Conservation (phyloP, 2,797 vertebrate species). For the Hybognathus amarus region DNA sequence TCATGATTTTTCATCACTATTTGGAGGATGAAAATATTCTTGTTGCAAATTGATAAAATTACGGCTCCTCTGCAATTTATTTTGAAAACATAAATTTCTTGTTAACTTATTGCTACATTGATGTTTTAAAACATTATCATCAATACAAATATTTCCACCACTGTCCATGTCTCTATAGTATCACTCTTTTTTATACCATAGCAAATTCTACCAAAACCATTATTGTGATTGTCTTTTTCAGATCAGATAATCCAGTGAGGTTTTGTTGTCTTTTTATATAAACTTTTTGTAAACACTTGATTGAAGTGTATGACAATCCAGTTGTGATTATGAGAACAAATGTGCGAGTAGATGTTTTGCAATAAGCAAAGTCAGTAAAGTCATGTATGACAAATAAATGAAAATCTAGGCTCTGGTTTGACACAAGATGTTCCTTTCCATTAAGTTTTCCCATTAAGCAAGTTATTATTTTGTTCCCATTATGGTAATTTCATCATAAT, state of each 20-base stretch:
- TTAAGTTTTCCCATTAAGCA: constrained; percentile 41
- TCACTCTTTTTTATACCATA: background rate
- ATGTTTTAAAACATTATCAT: background rate
- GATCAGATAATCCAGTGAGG: background rate
- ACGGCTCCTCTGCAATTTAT: too few species aligned
- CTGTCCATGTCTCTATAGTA: background rate
- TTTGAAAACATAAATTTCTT: too few species aligned
- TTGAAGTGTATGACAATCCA: background rate
- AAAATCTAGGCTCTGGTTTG: constrained; percentile 4
- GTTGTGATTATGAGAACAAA: constrained; percentile 10
- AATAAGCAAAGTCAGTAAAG: background rate
- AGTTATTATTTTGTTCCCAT: constrained; percentile 40
- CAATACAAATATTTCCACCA: background rate
- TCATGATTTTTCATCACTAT: too few species aligned
- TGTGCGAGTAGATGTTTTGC: constrained; percentile 19
- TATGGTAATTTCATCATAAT: constrained; percentile 38
- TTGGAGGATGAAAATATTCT: too few species aligned
- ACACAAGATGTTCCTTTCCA: constrained; percentile 30
- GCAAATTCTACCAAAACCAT: background rate
- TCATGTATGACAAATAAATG: constrained; percentile 33
- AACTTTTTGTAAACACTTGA: background rate
- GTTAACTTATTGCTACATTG: background rate
- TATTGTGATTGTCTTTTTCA: background rate
- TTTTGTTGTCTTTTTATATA: background rate
- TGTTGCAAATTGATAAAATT: too few species aligned